Evolutionary conservation across 2,797 vertebrate species (phyloP).

Genomic region (Sorex maritimensis): DNA sequence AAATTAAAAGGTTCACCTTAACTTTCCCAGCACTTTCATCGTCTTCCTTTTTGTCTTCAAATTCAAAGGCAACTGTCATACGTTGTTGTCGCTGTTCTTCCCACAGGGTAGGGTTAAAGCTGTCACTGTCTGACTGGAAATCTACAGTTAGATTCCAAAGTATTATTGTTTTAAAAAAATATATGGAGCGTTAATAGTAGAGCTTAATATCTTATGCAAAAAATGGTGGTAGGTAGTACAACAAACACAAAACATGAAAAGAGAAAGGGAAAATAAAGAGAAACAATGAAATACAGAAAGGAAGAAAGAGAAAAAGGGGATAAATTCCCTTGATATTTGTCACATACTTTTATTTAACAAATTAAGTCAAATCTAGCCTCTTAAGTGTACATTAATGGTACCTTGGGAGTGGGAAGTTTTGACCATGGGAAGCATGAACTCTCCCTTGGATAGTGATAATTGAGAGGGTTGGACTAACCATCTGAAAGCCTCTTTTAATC

Average conservation of each 20-base stretch:
- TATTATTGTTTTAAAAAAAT: constrained; percentile 67
- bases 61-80: constrained; percentile 99
- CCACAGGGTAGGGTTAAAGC: constrained; percentile 99
- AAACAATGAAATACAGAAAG: neutral
- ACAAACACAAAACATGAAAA: neutral
- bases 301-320: neutral
- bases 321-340: constrained; percentile 16
- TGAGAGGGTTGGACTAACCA: neutral
- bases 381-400: neutral
- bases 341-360: neutral
- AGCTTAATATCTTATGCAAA: constrained; percentile 53
- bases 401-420: neutral
- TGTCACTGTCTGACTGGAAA: constrained; percentile 99
- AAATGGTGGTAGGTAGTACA: neutral
- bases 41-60: constrained; percentile 99
- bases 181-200: constrained; percentile 60
- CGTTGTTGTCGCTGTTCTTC: constrained; percentile 99
- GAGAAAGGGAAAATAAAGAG: neutral
- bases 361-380: neutral
- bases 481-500: neutral
- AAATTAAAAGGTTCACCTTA: constrained; percentile 92
- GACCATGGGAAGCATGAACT: neutral
- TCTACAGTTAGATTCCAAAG: constrained; percentile 90
- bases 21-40: constrained; percentile 98
- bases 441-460: neutral